phyloP scores from a whole-genome alignment of 2,888 invertebrate genomes.

The Gryllus longicercus region DNA sequence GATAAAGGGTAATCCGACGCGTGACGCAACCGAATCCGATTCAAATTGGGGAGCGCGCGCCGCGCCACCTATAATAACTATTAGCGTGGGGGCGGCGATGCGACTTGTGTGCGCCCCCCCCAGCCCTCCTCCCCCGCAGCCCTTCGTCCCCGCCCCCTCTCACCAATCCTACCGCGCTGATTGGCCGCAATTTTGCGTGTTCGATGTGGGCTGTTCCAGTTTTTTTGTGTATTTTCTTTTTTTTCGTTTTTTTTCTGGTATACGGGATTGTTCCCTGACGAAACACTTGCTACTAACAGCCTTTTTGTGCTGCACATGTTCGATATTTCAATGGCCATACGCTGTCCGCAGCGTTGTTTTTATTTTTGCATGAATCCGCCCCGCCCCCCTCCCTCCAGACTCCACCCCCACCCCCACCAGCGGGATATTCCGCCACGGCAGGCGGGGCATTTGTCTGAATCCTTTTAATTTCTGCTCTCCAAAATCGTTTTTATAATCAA shows the following conservation, averaged over 20 bases:
- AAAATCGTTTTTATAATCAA: conserved; percentile 6
- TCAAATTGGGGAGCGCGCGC: conserved; percentile 2
- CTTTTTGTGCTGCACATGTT: conserved; percentile 3
- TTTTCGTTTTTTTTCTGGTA: background rate
- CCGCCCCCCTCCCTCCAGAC: background rate
- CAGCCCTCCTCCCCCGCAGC: background rate
- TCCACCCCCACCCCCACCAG: background rate
- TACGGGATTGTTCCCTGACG: conserved; percentile 11
- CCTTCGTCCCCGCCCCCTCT: background rate
- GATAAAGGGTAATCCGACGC: background rate
- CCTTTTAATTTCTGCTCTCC: background rate
- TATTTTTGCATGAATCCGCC: background rate
- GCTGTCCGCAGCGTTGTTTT: conserved; percentile 4
- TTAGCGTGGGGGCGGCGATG: background rate
- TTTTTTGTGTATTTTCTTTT: background rate
- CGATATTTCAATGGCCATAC: background rate
- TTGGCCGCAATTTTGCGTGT: background rate
- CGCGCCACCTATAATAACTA: background rate
- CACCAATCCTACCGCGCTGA: background rate
- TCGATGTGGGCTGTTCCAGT: background rate
- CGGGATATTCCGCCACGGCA: background rate
- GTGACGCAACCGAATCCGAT: background rate
- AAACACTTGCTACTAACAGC: conserved; percentile 17
- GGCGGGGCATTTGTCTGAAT: background rate
- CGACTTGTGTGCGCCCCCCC: background rate